Base-by-base conservation (phyloP, 2,797 vertebrate genomes). In the Chaetodon trifasciatus region DNA sequence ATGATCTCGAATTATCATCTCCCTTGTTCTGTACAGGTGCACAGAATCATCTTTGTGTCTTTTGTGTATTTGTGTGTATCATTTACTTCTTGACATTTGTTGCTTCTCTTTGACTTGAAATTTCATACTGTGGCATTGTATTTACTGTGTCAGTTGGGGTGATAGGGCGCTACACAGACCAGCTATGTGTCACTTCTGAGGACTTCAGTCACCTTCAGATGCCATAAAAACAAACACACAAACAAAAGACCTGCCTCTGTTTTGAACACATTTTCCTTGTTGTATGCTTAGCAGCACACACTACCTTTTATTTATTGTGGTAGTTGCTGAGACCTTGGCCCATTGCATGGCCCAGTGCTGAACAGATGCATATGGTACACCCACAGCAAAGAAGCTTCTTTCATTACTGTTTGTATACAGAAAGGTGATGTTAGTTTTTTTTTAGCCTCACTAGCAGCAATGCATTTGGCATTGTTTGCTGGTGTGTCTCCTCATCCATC, bases 301-400 rank as follows among this genome's bases (percentile, higher is more conserved):
- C 16, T 52, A 50, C 11, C 42, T 64, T 64, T 56, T 68, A 37
- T 74, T 53, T 23, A 46, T 40, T 50, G 24, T 42, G 40, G 23
- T 44, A 21, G 24, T 52, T 47, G 47, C 13, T 72, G 4, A 71
- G 71, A 74, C 68, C 67, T 68, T 71, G 19, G 47, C 19, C 28
- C 28, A 4, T 32, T 3, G 28, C 28, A 32, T n/a, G 49, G 17
- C 40, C 9, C 7, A 24, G 39, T 65, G 35, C 46, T 78, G 47
- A 28, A n/a, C n/a, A 50, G 32, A 72, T 65, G 58, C 16, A 65
- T 81, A 56, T 60, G 39, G 40, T 55, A 15, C 23, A 5, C 21
- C 13, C n/a, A 44, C 55, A 35, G 28, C 2, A 40, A 49, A 78
- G 62, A 56, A 8, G 8, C 35, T 46, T 21, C 56, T 64, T 69